Evolutionary conservation across 2,113 vertebrate species (phyloP), one percentile per base, ranked within the genome.

Genomic region (Tangachromis dhanisi): DNA sequence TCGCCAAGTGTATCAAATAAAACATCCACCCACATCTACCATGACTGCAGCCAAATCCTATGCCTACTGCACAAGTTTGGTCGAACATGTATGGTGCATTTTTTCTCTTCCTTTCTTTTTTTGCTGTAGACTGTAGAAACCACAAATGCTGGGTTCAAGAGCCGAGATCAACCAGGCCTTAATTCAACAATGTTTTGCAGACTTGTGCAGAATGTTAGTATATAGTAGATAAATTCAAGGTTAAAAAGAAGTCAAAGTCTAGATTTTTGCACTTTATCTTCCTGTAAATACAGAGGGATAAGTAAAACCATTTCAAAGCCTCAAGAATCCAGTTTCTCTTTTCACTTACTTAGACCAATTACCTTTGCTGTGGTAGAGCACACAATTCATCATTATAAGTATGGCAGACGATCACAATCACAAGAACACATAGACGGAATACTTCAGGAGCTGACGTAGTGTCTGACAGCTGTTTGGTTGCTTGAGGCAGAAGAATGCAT

Each of bases 391-490:
- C 47, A 53, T 80, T 55, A 86, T 31, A 80, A 73, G 66, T 71
- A 76, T 54, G 76, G 86, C 85, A 81, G 49, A 49, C 83, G 38
- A 63, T 73, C 26, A 89, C 76, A 80, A 26, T 17, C 45, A 45
- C 83, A 85, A 68, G 42, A 86, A 83, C 85, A 55, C 71, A 86
- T 35, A 73, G 49, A 51, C 79, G 26, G 55, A 93, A 94, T 93
- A 61, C 80, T 91, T 95, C 33, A 12, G 55, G 51, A 78, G 89
- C 93, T 95, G 94, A 95, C 93, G 95, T 95, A 92, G 92, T 93
- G 95, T 95, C 95, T 95, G 84, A 94, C 93, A 94, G 94, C 93
- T 95, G 94, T 89, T 92, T 86, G 85, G 88, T 83, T 90, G 90
- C 92, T 91, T 49, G 78, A 88, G 80, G 82, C 83, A 88, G 83